Conservation (phyloP, 2,888 invertebrate genomes). For the Leptothorax acervorum region DNA sequence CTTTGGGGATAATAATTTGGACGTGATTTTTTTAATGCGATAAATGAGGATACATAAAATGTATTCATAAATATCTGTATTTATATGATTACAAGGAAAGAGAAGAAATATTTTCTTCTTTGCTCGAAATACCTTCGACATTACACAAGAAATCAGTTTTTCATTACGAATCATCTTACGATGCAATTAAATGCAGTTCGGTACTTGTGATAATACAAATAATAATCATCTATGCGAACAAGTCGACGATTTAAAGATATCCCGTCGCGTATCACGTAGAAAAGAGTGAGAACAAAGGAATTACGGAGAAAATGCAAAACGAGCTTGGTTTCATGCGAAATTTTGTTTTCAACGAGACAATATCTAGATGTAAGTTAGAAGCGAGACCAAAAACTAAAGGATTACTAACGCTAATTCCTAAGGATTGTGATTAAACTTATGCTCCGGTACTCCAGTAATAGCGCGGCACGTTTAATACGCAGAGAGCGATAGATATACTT, state of each 20-base stretch:
- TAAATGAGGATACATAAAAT: constrained; percentile 40
- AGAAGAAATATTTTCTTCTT: constrained; percentile 46
- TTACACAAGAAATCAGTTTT: constrained; percentile 42
- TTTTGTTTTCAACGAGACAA: constrained; percentile 82
- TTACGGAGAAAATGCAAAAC: constrained; percentile 10
- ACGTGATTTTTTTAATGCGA: constrained; percentile 31
- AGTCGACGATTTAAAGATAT: constrained; percentile 40
- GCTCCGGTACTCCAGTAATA: constrained; percentile 60
- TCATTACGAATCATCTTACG: constrained; percentile 41
- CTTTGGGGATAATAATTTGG: constrained; percentile 31
- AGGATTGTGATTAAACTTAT: constrained; percentile 74
- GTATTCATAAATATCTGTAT: constrained; percentile 41
- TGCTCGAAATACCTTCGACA: constrained; percentile 37
- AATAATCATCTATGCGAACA: constrained; percentile 52
- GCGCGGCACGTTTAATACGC: constrained; percentile 55
- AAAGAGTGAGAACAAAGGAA: constrained; percentile 42
- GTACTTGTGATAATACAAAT: constrained; percentile 52
- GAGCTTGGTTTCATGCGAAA: constrained; percentile 49
- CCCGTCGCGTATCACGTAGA: constrained; percentile 32
- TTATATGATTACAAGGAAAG: constrained; percentile 44
- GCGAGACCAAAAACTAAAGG: constrained; percentile 84
- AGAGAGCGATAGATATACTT: constrained; percentile 59
- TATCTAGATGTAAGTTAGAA: constrained; percentile 84
- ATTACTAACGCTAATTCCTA: constrained; percentile 78
- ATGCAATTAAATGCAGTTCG: constrained; percentile 51